These are phyloP conservation scores for Anorthoa munda DNA, from an alignment of 2,888 invertebrate genomes.

Conservation along the genomic window DNA sequence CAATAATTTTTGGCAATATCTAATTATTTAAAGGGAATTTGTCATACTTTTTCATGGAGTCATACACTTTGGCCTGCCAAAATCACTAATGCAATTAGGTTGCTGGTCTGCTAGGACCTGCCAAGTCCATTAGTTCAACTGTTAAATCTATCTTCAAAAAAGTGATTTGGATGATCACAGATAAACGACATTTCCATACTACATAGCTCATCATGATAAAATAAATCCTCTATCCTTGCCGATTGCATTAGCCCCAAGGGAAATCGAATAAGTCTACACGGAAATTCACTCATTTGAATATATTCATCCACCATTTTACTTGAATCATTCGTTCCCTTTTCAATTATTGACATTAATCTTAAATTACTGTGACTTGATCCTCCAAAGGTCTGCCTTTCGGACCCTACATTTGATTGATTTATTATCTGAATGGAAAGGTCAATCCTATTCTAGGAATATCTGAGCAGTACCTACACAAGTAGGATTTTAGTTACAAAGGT, in stretches of 20 bases:
- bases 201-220: not conserved
- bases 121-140: too few relatives aligned
- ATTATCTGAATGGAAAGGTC: slow-evolving; percentile 6
- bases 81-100: too few relatives aligned
- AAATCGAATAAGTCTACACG: slow-evolving; percentile 21
- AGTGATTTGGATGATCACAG: not conserved
- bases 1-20: too few relatives aligned
- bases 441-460: slow-evolving; percentile 2
- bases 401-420: slow-evolving; percentile 33
- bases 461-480: not conserved
- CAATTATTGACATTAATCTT: slow-evolving; percentile 18
- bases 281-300: slow-evolving; percentile 14
- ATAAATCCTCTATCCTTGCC: slow-evolving; percentile 5
- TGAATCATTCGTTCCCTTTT: slow-evolving; percentile 1
- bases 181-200: not conserved
- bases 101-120: too few relatives aligned
- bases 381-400: not conserved
- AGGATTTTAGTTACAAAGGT: not conserved
- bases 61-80: too few relatives aligned
- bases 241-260: slow-evolving; percentile 9
- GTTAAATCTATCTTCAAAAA: not conserved
- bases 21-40: too few relatives aligned
- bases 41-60: too few relatives aligned
- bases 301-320: not conserved
- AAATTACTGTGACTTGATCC: slow-evolving; percentile 19